Evolutionary conservation across 2,113 vertebrate genomes (phyloP).

Genomic region (Nesogale talazaci): DNA sequence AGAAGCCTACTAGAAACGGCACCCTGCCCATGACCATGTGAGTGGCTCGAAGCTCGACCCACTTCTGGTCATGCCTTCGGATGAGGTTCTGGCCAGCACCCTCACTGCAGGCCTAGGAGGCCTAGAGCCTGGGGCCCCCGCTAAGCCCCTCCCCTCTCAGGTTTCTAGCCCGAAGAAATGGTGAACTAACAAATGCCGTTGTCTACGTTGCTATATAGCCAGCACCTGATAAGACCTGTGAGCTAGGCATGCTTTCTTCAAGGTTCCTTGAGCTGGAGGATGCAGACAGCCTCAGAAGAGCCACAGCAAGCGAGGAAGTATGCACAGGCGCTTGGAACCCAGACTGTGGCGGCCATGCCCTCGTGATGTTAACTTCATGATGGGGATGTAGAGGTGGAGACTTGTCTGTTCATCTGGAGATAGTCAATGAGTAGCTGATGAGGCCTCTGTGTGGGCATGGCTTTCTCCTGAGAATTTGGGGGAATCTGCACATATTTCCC

Average conservation of each 20-base stretch:
- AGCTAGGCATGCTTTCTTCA: background rate
- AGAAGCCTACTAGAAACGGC: background rate
- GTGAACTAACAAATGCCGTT: background rate
- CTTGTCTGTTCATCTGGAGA: no score
- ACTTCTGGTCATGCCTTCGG: background rate
- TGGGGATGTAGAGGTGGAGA: no score
- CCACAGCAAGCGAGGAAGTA: background rate
- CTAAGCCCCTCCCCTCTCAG: background rate
- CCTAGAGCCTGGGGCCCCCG: background rate
- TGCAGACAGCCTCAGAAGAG: background rate
- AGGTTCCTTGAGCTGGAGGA: background rate
- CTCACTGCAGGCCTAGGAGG: background rate
- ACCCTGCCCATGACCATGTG: background rate
- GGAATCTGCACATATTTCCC: no score
- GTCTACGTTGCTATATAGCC: background rate
- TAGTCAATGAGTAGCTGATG: no score
- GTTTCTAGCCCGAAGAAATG: background rate
- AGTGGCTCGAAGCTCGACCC: background rate
- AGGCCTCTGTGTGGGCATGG: no score
- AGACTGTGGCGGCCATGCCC: no score
- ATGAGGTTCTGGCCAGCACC: background rate
- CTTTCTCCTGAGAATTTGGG: no score
- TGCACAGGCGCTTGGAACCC: background rate
- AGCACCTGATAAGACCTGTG: background rate
- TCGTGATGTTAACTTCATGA: no score